phyloP scores from a whole-genome alignment of 2,113 vertebrate species.

The Trichomycterus rosablanca region DNA sequence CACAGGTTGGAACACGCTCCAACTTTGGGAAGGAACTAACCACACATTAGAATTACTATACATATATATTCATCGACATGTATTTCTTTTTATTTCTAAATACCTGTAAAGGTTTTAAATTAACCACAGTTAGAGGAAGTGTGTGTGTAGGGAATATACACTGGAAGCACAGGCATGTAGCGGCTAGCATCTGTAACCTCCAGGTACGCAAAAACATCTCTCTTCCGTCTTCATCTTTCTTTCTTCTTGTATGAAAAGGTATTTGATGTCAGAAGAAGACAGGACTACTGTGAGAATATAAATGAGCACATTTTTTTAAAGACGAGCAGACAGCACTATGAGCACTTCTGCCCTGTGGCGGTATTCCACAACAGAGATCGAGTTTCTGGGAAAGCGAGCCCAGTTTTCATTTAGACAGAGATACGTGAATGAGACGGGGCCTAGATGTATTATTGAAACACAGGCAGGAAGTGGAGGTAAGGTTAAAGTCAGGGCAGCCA shows the following conservation, averaged over 20 bases:
- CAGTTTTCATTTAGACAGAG: slow-evolving; percentile 30
- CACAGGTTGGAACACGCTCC: slow-evolving; percentile 40
- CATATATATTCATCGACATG: slow-evolving; percentile 18
- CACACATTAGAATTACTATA: neutral
- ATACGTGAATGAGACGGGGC: slow-evolving; percentile 4
- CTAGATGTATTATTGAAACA: slow-evolving; percentile 4
- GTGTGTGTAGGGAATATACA: neutral
- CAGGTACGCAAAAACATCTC: slow-evolving; percentile 15
- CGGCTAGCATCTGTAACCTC: slow-evolving; percentile 21
- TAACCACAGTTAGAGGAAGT: slow-evolving; percentile 15
- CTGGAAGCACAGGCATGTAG: slow-evolving; percentile 23
- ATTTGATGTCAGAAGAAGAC: slow-evolving; percentile 68
- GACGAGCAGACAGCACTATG: slow-evolving; percentile 33
- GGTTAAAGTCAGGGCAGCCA: slow-evolving; percentile 5
- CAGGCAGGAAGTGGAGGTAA: neutral
- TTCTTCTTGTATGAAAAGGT: slow-evolving; percentile 68
- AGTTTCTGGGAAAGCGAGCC: slow-evolving; percentile 54
- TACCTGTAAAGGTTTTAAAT: slow-evolving; percentile 13
- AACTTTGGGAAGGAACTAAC: neutral
- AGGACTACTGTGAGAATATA: slow-evolving; percentile 64
- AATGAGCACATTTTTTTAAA: slow-evolving; percentile 54
- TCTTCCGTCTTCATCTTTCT: slow-evolving; percentile 40
- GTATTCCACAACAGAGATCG: slow-evolving; percentile 56
- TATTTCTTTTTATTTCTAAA: slow-evolving; percentile 32
- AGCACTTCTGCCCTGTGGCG: slow-evolving; percentile 53